Evolutionary conservation across 2,888 invertebrate species (phyloP), one percentile per base, ranked within the genome.

Genomic region (Ophion slaviceki): DNA sequence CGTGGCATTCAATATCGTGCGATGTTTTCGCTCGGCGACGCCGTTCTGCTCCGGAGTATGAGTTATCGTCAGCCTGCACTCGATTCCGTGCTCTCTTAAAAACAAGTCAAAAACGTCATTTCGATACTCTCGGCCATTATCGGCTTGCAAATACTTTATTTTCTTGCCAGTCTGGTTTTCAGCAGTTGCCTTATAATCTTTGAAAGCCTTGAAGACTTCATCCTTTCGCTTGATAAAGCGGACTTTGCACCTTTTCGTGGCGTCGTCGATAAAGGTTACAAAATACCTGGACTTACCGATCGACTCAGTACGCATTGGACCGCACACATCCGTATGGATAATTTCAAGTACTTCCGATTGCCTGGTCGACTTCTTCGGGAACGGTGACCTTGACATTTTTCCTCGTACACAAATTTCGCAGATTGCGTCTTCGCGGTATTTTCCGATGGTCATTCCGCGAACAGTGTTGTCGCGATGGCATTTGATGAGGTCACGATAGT

Each of bases 401-500:
- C 67, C 67, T n/a, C 5, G 36, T n/a, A 67, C n/a, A n/a, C 67
- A 67, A 6, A 67, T 40, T n/a, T 36, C 36, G 40, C 67, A 67
- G 8, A n/a, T 40, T 0, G 6, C n/a, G 14, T 64, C 64, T 40
- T n/a, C 40, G 7, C n/a, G 8, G 6, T 0, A 40, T 40, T 40
- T n/a, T 8, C 7, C n/a, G 7, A 67, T n/a, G 0, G 17, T n/a
- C 36, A 36, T 40, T 20, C 40, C 10, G 2, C 17, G 36, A 2
- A 36, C 67, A 6, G n/a, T 7, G 1, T 36, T 40, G 14, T 67
- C 36, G 40, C 40, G n/a, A 36, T 36, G 40, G n/a, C 36, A 40
- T 67, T 67, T 67, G 7, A 40, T 67, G n/a, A 67, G 36, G n/a
- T 67, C 67, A n/a, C 40, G 36, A 11, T 36, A 40, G n/a, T 67